phyloP scores from a whole-genome alignment of 35 echinoderm and acorn worm genomes.

The Holothuria glaberrima region DNA sequence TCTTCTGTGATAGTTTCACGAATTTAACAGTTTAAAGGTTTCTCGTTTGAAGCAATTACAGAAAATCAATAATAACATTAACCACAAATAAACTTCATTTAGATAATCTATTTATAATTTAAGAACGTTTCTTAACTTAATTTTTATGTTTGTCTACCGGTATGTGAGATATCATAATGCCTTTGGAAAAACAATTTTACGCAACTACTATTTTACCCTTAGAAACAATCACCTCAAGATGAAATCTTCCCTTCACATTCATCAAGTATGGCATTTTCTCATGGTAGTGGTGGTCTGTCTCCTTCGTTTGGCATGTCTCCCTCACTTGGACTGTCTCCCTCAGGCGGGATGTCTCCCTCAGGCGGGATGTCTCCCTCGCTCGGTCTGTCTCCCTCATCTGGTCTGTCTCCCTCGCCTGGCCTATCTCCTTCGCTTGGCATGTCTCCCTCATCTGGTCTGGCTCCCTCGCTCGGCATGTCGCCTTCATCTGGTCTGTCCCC shows the following conservation, averaged over 20 bases:
- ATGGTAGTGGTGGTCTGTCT: too few relatives aligned
- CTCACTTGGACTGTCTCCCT: not conserved
- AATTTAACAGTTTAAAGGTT: too few relatives aligned
- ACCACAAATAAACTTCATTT: too few relatives aligned
- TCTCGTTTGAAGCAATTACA: too few relatives aligned
- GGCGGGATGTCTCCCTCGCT: not conserved
- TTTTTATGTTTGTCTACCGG: too few relatives aligned
- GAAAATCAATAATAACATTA: too few relatives aligned
- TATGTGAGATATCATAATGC: too few relatives aligned
- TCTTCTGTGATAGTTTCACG: too few relatives aligned
- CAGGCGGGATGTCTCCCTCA: not conserved
- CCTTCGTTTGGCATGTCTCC: not conserved
- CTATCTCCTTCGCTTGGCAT: not conserved
- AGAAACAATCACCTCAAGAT: too few relatives aligned
- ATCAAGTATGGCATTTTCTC: not conserved
- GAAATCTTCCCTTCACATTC: not conserved
- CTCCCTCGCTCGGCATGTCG: slow-evolving; percentile 19
- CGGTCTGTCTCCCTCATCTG: not conserved
- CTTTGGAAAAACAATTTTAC: too few relatives aligned
- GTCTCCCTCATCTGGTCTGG: not conserved
- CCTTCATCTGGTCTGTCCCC: slow-evolving; percentile 27
- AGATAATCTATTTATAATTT: too few relatives aligned
- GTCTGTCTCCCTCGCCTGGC: not conserved
- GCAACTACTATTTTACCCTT: not conserved
- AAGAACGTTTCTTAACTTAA: too few relatives aligned